phyloP scores from a whole-genome alignment of 2,888 invertebrate species.

The Branchinecta sandiegonensis region DNA sequence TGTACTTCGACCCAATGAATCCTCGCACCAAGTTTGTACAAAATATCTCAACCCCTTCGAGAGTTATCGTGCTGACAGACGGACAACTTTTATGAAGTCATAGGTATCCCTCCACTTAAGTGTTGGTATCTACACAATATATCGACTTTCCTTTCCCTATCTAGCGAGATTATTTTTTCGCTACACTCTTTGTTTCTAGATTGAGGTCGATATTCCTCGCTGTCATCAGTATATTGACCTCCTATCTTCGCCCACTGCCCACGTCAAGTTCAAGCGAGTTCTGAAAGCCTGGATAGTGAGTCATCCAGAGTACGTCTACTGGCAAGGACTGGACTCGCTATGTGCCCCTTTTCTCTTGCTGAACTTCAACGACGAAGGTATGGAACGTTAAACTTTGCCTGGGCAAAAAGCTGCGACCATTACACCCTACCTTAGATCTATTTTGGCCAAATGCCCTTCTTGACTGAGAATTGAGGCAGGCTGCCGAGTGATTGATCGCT shows the following conservation, averaged over 20 bases:
- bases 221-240: conserved; percentile 98
- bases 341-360: conserved; percentile 93
- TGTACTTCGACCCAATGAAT: too few relatives aligned
- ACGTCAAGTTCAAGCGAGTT: conserved; percentile 74
- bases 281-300: conserved; percentile 92
- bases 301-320: conserved; percentile 92
- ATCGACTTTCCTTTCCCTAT: too few relatives aligned
- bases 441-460: too few relatives aligned
- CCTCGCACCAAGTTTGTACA: too few relatives aligned
- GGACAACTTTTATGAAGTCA: too few relatives aligned
- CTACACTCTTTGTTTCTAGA: conserved; percentile 41
- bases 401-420: neutral
- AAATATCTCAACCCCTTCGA: too few relatives aligned
- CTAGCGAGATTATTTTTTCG: too few relatives aligned
- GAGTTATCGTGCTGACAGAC: too few relatives aligned
- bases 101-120: too few relatives aligned
- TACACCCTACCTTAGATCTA: conserved; percentile 19
- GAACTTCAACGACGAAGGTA: conserved; percentile 93
- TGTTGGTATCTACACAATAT: too few relatives aligned
- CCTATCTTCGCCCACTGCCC: conserved; percentile 82
- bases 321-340: conserved; percentile 97
- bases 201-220: conserved; percentile 96
- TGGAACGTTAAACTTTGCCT: conserved; percentile 17
- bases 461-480: too few relatives aligned
- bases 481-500: too few relatives aligned